phyloP scores from a whole-genome alignment of 1,140 invertebrate genomes.

The Hyposmocoma kahamanoa region DNA sequence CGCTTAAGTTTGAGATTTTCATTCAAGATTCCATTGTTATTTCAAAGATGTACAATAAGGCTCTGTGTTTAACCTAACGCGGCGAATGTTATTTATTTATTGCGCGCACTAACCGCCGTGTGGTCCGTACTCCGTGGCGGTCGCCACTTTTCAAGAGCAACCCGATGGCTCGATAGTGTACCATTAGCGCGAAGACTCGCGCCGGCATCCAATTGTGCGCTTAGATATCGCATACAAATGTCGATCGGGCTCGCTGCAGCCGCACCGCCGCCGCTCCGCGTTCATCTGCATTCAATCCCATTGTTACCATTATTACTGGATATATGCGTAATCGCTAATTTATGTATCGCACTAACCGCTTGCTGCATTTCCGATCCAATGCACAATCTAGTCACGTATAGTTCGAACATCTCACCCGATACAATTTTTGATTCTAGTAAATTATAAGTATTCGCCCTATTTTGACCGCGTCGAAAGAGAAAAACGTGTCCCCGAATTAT shows the following conservation, averaged over 20 bases:
- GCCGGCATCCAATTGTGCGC: conserved; percentile 69
- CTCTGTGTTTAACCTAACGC: no score
- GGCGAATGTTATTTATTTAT: conserved; percentile 48
- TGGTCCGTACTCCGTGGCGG: conserved; percentile 55
- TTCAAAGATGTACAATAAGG: no score
- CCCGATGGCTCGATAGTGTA: conserved; percentile 66
- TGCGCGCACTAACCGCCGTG: conserved; percentile 42
- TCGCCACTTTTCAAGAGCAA: conserved; percentile 45
- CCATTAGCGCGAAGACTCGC: conserved; percentile 69
- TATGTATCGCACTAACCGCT: conserved; percentile 42
- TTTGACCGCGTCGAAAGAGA: no score
- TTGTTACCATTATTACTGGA: conserved; percentile 68
- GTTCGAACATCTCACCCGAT: no score
- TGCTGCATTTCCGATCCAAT: no score
- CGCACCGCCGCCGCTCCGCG: conserved; percentile 7
- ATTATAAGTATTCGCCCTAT: no score
- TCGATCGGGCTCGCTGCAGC: conserved; percentile 54
- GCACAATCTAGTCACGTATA: no score
- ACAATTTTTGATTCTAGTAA: no score
- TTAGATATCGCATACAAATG: conserved; percentile 73
- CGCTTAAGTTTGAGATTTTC: no score
- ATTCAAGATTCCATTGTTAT: no score
- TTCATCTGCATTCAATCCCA: conserved; percentile 72
- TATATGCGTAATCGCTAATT: conserved; percentile 64
- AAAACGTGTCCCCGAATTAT: conserved; percentile 10